phyloP scores from a whole-genome alignment of 2,113 vertebrate genomes.

The Ovibos moschatus region DNA sequence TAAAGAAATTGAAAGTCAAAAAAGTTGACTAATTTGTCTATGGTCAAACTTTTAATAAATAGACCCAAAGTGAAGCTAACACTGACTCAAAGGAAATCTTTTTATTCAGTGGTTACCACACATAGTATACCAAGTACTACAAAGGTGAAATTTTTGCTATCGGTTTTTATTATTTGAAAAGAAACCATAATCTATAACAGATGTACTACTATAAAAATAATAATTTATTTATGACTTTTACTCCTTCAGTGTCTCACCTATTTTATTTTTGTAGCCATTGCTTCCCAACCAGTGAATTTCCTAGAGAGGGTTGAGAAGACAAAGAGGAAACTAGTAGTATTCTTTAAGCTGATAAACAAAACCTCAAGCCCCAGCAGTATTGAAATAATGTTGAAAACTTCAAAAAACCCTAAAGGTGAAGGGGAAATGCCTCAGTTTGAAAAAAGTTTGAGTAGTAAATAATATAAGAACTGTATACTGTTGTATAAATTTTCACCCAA shows the following conservation, averaged over 20 bases:
- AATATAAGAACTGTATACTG: not conserved
- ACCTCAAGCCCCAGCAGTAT: not conserved
- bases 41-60: not conserved
- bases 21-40: not conserved
- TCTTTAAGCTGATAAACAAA: not conserved
- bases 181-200: not conserved
- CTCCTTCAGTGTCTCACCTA: not conserved
- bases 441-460: not conserved
- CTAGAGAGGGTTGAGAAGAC: not conserved
- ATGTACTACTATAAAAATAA: not conserved
- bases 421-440: not conserved
- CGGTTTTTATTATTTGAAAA: constrained; percentile 9
- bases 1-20: not conserved
- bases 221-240: not conserved
- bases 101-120: not conserved
- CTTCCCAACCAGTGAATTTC: not conserved
- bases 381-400: constrained; percentile 8
- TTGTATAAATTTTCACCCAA: not conserved
- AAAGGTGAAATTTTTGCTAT: not conserved
- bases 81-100: not conserved
- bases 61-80: not conserved
- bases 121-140: not conserved
- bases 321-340: not conserved
- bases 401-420: not conserved
- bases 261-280: constrained; percentile 20